Percentiles rank a stretch among this genome's conserved stretches.
Conservation (phyloP, 2,888 invertebrate species). For the Tipula confusa region DNA sequence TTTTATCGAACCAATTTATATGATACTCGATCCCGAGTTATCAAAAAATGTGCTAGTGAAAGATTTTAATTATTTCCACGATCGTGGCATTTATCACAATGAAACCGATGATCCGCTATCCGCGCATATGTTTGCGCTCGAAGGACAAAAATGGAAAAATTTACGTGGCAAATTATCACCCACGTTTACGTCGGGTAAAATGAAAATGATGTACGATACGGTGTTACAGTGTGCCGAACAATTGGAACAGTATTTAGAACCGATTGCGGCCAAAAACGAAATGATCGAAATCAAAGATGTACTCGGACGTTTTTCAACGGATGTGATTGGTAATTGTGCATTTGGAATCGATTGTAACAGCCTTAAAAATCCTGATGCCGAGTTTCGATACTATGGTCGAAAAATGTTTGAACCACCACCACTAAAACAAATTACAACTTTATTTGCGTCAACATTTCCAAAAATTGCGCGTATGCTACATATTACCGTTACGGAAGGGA, state of each 20-base stretch:
- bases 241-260: constrained; percentile 37
- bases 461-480: constrained; percentile 35
- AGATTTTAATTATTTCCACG: constrained; percentile 46
- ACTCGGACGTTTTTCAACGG: constrained; percentile 48
- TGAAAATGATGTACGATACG: constrained; percentile 50
- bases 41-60: constrained; percentile 43
- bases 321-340: constrained; percentile 48
- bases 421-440: background rate
- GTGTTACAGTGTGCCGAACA: constrained; percentile 41
- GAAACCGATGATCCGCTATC: constrained; percentile 45
- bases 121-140: constrained; percentile 43
- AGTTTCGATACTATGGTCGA: constrained; percentile 39
- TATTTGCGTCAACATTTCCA: constrained; percentile 37
- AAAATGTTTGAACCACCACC: constrained; percentile 33
- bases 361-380: constrained; percentile 41
- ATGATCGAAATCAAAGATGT: constrained; percentile 45
- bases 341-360: constrained; percentile 47
- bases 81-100: constrained; percentile 44
- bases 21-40: constrained; percentile 40
- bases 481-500: background rate
- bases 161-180: constrained; percentile 50
- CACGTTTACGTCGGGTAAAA: constrained; percentile 52
- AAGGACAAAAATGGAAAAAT: constrained; percentile 50
- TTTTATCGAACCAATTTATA: constrained; percentile 34
- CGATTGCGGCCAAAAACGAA: constrained; percentile 31